Evolutionary conservation across 2,888 invertebrate species (phyloP), one percentile per base, ranked within the genome.

Genomic region (Acleris emargana): DNA sequence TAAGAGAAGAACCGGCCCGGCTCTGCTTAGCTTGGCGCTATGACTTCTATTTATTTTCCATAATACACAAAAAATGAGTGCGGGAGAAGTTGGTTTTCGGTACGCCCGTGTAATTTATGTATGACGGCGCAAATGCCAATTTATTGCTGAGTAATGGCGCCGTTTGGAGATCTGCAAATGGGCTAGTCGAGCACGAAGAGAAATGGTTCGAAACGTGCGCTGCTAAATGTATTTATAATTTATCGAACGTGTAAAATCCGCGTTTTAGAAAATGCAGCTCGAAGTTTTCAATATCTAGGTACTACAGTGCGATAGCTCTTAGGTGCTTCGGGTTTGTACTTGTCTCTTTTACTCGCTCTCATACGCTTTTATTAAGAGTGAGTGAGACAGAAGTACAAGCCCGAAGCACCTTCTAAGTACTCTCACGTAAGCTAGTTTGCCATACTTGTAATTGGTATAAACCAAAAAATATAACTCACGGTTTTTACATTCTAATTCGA

Each of bases 141-240:
- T 91, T 92, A 91, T 91, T 88, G 91, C 90, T 91, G 91, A 91
- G 90, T 92, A 91, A 92, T 91, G 87, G 89, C 82, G 85, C 87
- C 88, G 88, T 90, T 91, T 88, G 86, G 87, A 91, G 88, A 91
- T 91, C 90, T 91, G 89, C 88, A 89, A 91, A 90, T 89, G 90
- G 89, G 86, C 89, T 84, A 90, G 88, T 84, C 87, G 89, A 87
- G 86, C 85, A 87, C 87, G 88, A 88, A 90, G 90, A 89, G 91
- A 89, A 91, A 91, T 89, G 89, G 89, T 85, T 85, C 76, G 80
- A 86, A 88, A 87, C 84, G 86, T 87, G 82, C 86, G 80, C 84
- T 75, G 83, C 87, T 87, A 88, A 91, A 91, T 91, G 89, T 91
- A 87, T 90, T 89, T 90, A 90, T 91, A 91, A 91, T 91, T 91